phyloP scores from a whole-genome alignment of 2,888 invertebrate genomes.

The Busseola fusca region DNA sequence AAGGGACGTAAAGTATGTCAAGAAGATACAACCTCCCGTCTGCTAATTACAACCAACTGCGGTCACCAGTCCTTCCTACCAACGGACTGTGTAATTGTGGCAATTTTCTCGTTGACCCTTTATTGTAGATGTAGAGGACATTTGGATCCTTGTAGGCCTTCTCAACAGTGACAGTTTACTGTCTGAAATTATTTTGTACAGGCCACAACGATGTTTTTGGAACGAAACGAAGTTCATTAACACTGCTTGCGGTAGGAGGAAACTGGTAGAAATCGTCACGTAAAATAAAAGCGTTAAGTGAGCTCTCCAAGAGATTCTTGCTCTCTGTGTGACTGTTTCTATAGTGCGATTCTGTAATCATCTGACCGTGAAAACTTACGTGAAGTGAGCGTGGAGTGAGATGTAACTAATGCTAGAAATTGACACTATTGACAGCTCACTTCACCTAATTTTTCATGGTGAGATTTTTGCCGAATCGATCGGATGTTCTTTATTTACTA shows the following conservation, averaged over 20 bases:
- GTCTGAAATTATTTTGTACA: background rate
- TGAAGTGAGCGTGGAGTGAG: too few species aligned
- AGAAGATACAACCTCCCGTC: constrained; percentile 5
- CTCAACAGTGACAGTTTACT: background rate
- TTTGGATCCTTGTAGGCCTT: constrained; percentile 8
- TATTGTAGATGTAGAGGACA: constrained; percentile 8
- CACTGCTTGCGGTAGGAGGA: too few species aligned
- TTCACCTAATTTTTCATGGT: too few species aligned
- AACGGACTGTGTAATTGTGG: constrained; percentile 38
- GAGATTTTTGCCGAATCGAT: too few species aligned
- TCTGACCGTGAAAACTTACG: too few species aligned
- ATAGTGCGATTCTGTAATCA: too few species aligned
- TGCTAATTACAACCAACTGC: constrained; percentile 29
- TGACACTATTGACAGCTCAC: too few species aligned
- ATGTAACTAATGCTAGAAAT: too few species aligned
- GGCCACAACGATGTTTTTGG: background rate
- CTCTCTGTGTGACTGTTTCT: too few species aligned
- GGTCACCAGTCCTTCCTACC: constrained; percentile 23
- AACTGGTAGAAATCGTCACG: background rate
- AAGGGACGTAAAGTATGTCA: background rate
- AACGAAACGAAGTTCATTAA: background rate
- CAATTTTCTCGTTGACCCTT: constrained; percentile 43
- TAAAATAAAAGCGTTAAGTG: background rate
- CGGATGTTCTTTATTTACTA: too few species aligned
- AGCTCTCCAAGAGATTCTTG: too few species aligned